phyloP scores from a whole-genome alignment of 2,888 invertebrate genomes.

The Calameuta idolon region DNA sequence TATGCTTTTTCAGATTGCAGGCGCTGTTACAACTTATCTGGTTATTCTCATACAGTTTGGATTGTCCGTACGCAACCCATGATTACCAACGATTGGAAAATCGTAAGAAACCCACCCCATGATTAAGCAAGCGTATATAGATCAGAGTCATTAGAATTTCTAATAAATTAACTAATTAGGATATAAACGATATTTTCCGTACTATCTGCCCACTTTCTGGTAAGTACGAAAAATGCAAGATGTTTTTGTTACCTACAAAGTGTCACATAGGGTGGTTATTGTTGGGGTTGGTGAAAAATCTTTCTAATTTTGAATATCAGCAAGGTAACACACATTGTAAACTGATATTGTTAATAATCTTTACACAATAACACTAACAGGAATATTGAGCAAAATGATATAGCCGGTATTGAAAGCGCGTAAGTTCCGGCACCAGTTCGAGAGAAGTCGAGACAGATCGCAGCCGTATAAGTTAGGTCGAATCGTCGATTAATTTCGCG shows the following conservation, averaged over 20 bases:
- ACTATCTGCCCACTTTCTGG: background rate
- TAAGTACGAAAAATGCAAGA: background rate
- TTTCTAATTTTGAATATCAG: no score
- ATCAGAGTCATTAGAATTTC: background rate
- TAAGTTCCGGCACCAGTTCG: background rate
- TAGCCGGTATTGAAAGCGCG: background rate
- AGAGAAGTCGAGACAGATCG: background rate
- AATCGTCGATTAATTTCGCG: background rate
- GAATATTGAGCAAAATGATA: background rate
- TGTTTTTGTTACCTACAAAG: background rate
- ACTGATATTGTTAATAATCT: background rate
- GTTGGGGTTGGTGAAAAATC: background rate
- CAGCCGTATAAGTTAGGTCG: background rate
- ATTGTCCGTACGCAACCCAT: background rate
- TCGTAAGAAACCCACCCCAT: background rate
- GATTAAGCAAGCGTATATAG: background rate
- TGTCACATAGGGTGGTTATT: background rate
- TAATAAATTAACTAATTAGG: background rate
- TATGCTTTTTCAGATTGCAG: background rate
- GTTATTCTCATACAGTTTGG: background rate
- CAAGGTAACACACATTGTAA: background rate
- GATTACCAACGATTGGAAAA: background rate
- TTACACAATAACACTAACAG: background rate
- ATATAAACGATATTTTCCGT: background rate
- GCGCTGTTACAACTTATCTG: background rate